Evolutionary conservation across 37 sponge, comb jelly and placozoan species (phyloP).

Genomic region (Tethya wilhelma): DNA sequence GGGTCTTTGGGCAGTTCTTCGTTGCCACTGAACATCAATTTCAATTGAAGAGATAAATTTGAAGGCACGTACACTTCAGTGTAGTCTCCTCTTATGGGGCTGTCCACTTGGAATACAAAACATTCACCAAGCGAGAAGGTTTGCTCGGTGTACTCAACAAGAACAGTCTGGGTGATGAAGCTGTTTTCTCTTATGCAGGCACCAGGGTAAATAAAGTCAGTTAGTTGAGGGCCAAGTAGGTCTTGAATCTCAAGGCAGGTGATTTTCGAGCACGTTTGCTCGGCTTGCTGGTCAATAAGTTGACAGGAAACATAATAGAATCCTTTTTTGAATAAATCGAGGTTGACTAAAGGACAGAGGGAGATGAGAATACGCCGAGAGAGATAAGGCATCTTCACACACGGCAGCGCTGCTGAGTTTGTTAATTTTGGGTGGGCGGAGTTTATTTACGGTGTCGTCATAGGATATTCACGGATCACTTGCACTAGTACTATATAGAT

Average conservation of each 20-base stretch:
- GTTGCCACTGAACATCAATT: slow-evolving; percentile 48
- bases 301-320: slow-evolving; percentile 65
- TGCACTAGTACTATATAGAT: too few species aligned
- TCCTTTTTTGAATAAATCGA: slow-evolving; percentile 77
- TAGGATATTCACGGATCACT: too few species aligned
- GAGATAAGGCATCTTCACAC: slow-evolving; percentile 68
- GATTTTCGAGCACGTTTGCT: not conserved
- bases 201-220: slow-evolving; percentile 61
- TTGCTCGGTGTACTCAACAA: slow-evolving; percentile 78
- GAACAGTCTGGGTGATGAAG: slow-evolving; percentile 72
- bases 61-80: slow-evolving; percentile 54
- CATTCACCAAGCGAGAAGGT: slow-evolving; percentile 58
- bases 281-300: slow-evolving; percentile 37
- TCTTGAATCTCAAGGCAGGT: slow-evolving; percentile 43
- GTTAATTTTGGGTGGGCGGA: too few species aligned
- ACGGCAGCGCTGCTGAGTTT: too few species aligned
- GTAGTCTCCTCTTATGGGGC: slow-evolving; percentile 55
- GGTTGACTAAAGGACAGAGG: slow-evolving; percentile 72
- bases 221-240: slow-evolving; percentile 38
- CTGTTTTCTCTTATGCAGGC: slow-evolving; percentile 38
- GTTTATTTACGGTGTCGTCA: too few species aligned
- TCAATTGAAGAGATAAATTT: slow-evolving; percentile 40
- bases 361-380: slow-evolving; percentile 56
- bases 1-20: slow-evolving; percentile 55
- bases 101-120: slow-evolving; percentile 44